These are phyloP conservation scores for Chinchilla lanigera DNA, from an alignment of 2,113 vertebrate species.

Conservation along the genomic window DNA sequence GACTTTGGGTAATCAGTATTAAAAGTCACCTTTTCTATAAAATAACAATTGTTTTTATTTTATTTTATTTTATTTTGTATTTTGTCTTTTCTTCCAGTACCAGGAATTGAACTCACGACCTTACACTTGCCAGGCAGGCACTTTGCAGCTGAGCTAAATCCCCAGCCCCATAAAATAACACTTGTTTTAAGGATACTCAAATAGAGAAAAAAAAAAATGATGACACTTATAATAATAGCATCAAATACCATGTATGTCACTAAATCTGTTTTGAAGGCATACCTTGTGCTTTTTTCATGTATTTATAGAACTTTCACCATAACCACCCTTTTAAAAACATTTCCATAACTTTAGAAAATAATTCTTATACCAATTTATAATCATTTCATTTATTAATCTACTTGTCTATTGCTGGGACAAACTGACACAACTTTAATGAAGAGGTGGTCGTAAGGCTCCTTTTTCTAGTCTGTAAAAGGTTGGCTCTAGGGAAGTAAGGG, in stretches of 20 bases:
- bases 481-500: neutral
- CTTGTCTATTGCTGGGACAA: neutral
- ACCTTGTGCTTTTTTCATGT: neutral
- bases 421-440: neutral
- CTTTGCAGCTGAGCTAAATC: too few relatives aligned
- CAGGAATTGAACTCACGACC: too few relatives aligned
- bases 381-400: neutral
- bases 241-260: neutral
- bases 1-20: neutral
- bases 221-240: neutral
- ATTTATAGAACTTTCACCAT: neutral
- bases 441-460: neutral
- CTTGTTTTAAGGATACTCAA: neutral
- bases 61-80: too few relatives aligned
- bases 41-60: neutral
- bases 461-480: neutral
- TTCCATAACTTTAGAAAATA: neutral
- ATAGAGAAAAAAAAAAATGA: neutral
- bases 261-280: neutral
- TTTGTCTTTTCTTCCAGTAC: too few relatives aligned
- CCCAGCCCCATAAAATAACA: neutral
- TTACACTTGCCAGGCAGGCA: too few relatives aligned
- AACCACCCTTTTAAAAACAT: neutral
- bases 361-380: neutral
- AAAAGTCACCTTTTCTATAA: neutral